phyloP scores from a whole-genome alignment of 1,140 invertebrate species.

The Aphidius ervi region DNA sequence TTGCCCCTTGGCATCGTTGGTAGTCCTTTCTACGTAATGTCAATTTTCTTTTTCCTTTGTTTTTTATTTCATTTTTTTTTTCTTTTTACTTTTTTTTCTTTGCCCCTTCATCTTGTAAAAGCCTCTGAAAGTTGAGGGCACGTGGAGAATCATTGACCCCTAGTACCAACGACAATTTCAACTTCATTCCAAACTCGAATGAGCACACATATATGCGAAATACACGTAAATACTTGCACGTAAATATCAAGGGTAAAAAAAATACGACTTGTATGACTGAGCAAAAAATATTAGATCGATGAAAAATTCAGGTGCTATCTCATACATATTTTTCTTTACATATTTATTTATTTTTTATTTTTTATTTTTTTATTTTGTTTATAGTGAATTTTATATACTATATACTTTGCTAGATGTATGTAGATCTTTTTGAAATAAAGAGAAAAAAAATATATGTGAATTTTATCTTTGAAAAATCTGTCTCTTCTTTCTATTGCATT shows the following conservation, averaged over 20 bases:
- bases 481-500: conserved; percentile 15
- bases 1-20: conserved; percentile 13
- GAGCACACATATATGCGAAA: neutral
- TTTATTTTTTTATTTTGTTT: neutral
- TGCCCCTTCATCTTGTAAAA: neutral
- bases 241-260: too few relatives aligned
- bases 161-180: conserved; percentile 13
- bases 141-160: conserved; percentile 13
- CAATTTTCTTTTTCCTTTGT: conserved; percentile 8
- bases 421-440: too few relatives aligned
- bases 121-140: neutral
- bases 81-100: conserved; percentile 4
- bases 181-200: conserved; percentile 12
- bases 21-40: conserved; percentile 14
- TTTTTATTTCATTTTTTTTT: neutral
- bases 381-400: conserved; percentile 1
- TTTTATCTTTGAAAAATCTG: conserved; percentile 23
- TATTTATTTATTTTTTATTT: neutral
- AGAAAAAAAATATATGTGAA: neutral
- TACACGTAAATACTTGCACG: too few relatives aligned
- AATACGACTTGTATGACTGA: neutral
- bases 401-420: too few relatives aligned
- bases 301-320: conserved; percentile 5
- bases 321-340: neutral
- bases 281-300: conserved; percentile 12